A percentile compares a stretch with the other conserved stretches of the same genome.
Conservation (phyloP, 2,888 invertebrate species). For the Trileptium ribeirensis region DNA sequence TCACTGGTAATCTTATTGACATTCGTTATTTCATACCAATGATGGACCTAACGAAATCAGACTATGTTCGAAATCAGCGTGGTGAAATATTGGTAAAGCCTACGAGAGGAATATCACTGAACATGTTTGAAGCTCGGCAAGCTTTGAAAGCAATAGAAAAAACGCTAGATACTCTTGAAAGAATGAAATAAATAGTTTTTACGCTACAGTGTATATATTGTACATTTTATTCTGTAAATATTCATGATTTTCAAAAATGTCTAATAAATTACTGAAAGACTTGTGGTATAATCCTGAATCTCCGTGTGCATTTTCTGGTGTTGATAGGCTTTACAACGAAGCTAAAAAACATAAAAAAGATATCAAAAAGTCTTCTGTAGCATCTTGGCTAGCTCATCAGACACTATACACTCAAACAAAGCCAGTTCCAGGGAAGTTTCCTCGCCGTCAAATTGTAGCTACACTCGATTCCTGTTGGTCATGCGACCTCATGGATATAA, state of each 20-base stretch:
- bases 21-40: neutral
- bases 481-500: neutral
- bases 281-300: conserved; percentile 4
- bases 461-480: neutral
- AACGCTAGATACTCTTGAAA: neutral
- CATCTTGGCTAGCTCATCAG: neutral
- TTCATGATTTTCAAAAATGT: neutral
- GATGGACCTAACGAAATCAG: neutral
- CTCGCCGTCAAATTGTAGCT: neutral
- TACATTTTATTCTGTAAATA: neutral
- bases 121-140: neutral
- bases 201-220: neutral
- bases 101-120: neutral
- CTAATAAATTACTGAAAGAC: neutral
- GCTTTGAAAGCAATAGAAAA: neutral
- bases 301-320: neutral
- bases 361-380: neutral
- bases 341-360: neutral
- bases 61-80: neutral
- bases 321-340: neutral
- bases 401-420: neutral
- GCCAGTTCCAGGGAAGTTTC: neutral
- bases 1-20: neutral
- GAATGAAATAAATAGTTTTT: neutral
- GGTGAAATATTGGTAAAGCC: neutral